Base-by-base conservation (phyloP, 2,888 invertebrate genomes). In the Elgonia sp. region DNA sequence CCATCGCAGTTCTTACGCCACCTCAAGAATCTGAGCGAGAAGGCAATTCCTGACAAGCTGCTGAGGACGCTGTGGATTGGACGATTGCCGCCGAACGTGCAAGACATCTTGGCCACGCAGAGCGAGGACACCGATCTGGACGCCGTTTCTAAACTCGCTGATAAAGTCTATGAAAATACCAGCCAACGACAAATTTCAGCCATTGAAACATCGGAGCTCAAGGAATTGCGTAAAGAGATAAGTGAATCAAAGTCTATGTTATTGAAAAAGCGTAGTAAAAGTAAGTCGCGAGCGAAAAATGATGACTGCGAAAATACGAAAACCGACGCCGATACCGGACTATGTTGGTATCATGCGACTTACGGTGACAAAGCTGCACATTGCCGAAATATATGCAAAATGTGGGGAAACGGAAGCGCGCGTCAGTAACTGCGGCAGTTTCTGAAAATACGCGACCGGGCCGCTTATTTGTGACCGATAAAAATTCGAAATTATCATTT, bases 51-150 rank as follows among this genome's bases (percentile, higher is more conserved):
- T 0, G 60, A 60, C 60, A 60, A 60, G 21, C 29, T 60, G 57
- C 29, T 42, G 4, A 20, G 62, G 6, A 81, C 87, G 18, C 40
- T 83, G 10, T 84, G 85, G 84, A 21, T 75, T 0, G 21, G 63
- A 4, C 63, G 84, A 12, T 62, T 86, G 10, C 86, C 83, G 0
- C 5, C 46, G 3, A 46, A 63, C 9, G 46, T 81, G 0, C 86
- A 81, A 29, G 84, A 50, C 21, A 89, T 90, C 53, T 65, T 91
- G 3, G 84, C 89, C 0, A 84, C 89, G 0, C 88, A 89, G 60
- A 29, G 57, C 0, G 72, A 84, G 21, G 14, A 50, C 21, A n/a
- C 53, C 9, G 55, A 57, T 0, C 53, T 91, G 42, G 85, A 86
- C 21, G 63, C 65, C 40, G 70, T 82, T 7, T 89, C 90, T 16